A percentile compares a stretch with the other conserved stretches of the same genome.
Evolutionary conservation across 2,113 vertebrate species (phyloP).

Genomic region (Toxotes chatareus): DNA sequence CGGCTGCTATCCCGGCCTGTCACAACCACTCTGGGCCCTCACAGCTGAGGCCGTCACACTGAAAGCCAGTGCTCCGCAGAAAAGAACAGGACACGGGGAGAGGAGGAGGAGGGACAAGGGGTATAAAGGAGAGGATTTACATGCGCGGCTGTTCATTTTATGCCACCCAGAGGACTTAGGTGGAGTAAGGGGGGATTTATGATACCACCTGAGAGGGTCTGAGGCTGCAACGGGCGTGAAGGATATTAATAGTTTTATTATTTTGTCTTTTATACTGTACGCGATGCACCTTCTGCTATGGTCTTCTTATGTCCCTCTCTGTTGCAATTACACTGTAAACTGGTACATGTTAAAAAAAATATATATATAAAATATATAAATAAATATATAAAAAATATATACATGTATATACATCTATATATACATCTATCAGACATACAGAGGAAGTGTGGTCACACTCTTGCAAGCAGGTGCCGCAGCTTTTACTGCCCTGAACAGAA

Average conservation of each 20-base stretch:
- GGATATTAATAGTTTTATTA: conserved; percentile 51
- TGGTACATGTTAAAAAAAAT: too few species aligned
- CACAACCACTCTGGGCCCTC: conserved; percentile 76
- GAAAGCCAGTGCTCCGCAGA: conserved; percentile 36
- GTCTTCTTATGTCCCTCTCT: conserved; percentile 25
- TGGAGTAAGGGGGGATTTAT: conserved; percentile 47
- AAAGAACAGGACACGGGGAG: conserved; percentile 34
- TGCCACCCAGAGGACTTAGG: conserved; percentile 63
- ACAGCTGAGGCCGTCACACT: conserved; percentile 69
- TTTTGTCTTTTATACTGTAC: conserved; percentile 40
- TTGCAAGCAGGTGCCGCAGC: not conserved
- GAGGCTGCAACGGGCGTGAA: conserved; percentile 26
- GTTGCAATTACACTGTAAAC: too few species aligned
- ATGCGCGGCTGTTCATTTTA: conserved; percentile 61
- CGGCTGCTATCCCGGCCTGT: conserved; percentile 76
- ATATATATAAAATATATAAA: too few species aligned
- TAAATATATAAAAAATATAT: too few species aligned
- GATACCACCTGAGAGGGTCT: conserved; percentile 24
- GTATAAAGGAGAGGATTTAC: conserved; percentile 58
- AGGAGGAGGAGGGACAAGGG: conserved; percentile 29
- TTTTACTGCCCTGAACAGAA: not conserved
- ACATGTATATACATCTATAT: not conserved
- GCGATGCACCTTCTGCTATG: conserved; percentile 21
- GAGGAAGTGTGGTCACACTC: not conserved
- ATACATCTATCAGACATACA: not conserved